phyloP scores from a whole-genome alignment of 2,113 vertebrate species.

The Channa maculata region DNA sequence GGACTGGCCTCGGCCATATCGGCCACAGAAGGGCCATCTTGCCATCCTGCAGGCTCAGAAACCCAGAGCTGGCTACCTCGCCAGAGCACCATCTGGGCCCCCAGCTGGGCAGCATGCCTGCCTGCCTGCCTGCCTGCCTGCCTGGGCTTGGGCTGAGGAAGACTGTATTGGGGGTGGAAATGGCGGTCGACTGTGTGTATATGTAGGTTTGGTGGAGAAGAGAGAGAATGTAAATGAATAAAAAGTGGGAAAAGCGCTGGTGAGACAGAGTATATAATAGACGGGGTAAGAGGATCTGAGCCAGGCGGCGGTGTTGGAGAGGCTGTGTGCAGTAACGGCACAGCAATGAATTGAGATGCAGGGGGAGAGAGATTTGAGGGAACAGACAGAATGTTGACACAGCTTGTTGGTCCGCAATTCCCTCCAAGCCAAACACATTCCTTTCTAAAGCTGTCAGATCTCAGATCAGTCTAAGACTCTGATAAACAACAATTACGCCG shows the following conservation, averaged over 20 bases:
- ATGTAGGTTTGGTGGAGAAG: constrained; percentile 31
- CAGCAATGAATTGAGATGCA: constrained; percentile 28
- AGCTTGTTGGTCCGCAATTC: constrained; percentile 71
- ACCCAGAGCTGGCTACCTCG: constrained; percentile 74
- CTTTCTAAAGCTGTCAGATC: constrained; percentile 74
- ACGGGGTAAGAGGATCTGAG: constrained; percentile 18
- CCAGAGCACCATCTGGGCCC: constrained; percentile 78
- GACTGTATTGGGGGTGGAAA: constrained; percentile 56
- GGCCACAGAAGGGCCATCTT: constrained; percentile 82
- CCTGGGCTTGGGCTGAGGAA: constrained; percentile 49
- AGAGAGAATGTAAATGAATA: constrained; percentile 51
- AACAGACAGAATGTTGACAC: constrained; percentile 76
- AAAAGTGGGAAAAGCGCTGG: constrained; percentile 11
- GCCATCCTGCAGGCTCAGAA: constrained; percentile 76
- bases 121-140: constrained; percentile 66
- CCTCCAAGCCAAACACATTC: constrained; percentile 75
- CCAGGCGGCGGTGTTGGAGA: constrained; percentile 36
- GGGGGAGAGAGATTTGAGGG: constrained; percentile 49
- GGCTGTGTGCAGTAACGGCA: constrained; percentile 18
- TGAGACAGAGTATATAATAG: constrained; percentile 14
- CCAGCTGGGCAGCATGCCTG: constrained; percentile 74
- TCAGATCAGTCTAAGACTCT: constrained; percentile 61
- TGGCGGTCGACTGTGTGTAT: constrained; percentile 3
- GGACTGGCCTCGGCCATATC: constrained; percentile 78
- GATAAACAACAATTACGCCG: constrained; percentile 59